Conservation (phyloP, 2,888 invertebrate species). For the Polydrusus cervinus region DNA sequence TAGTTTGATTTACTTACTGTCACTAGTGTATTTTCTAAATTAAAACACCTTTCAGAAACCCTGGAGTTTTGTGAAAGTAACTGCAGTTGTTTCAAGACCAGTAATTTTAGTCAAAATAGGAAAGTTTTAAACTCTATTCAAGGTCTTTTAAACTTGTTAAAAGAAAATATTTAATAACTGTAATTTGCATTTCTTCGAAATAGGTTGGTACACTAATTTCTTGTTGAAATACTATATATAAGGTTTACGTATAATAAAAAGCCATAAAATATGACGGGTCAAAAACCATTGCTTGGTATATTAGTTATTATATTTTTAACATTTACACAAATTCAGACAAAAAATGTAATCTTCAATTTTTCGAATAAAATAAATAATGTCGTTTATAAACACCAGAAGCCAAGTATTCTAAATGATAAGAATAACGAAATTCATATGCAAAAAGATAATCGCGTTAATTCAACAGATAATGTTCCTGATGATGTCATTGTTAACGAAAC, state of each 20-base stretch:
- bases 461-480: background rate
- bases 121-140: background rate
- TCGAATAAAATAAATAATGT: background rate
- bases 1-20: no score
- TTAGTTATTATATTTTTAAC: background rate
- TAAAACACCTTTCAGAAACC: no score
- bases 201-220: background rate
- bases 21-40: no score
- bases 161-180: background rate
- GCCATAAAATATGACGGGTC: background rate
- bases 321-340: background rate
- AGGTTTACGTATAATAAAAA: background rate
- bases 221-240: background rate
- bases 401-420: background rate
- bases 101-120: background rate
- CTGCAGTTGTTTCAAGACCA: background rate
- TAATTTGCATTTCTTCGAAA: slow-evolving; percentile 3
- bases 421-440: background rate
- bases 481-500: background rate
- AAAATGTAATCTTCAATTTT: background rate
- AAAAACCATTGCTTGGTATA: background rate
- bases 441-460: no score
- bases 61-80: slow-evolving; percentile 3
- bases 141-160: slow-evolving; percentile 4
- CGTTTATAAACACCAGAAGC: background rate